Base-by-base conservation (phyloP, 2,888 invertebrate species). In the Drosophila meridionalis region DNA sequence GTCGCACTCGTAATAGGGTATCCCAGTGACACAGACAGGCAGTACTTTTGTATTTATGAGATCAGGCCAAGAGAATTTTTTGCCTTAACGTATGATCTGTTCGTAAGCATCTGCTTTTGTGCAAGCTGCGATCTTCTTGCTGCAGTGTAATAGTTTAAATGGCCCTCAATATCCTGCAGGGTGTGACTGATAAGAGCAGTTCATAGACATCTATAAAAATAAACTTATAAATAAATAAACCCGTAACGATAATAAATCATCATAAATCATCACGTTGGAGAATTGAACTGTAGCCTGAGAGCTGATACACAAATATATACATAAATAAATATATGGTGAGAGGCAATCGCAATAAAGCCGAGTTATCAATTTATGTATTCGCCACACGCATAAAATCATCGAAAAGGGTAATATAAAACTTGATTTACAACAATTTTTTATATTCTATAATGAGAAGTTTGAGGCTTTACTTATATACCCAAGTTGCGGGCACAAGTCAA, bases 131-230 rank as follows among this genome's bases (percentile, higher is more conserved):
- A 20, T 20, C 20, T 20, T 20, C 20, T 20, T 32, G 5, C 7
- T n/a, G n/a, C 9, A n/a, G 0, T 48, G 30, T 1, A 14, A 48
- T 30, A 30, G 14, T 30, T 48, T 20, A 12, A 50, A 8, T n/a
- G 20, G 53, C 14, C 4, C 1, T 20, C 20, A 20, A 20, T 36
- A 26, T 3, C 14, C 14, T n/a, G 20, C n/a, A 59, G 34, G 55
- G 34, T 32, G 2, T 14, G 62, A 52, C 59, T 68, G 80, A 76
- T 76, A 76, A 79, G 43, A 36, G 20, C 38, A 20, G 40, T 5
- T 26, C 52, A 63, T 36, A 63, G 36, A 68, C 28, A 63, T 43
- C 32, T 26, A n/a, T 56, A 56, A 56, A 56, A 30, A 36, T 32
- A 52, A 12, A 9, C 6, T 36, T 11, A 40, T 20, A 20, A 20